Evolutionary conservation across 2,888 invertebrate species (phyloP).

Genomic region (Syritta pipiens): DNA sequence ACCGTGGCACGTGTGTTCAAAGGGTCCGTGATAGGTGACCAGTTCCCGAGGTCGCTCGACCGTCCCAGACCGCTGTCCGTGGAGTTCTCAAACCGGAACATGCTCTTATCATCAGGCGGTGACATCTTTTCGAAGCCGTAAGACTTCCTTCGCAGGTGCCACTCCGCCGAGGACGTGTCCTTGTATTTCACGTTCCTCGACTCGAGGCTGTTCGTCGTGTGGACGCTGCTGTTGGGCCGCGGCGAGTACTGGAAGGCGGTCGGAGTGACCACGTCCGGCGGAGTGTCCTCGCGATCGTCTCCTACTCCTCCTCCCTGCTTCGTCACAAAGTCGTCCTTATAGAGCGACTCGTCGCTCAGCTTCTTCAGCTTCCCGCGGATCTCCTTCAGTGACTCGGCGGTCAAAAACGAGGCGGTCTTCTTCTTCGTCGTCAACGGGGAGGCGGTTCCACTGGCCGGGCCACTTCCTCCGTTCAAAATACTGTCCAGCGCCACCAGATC

Average conservation of each 20-base stretch:
- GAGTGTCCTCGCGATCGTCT: constrained; percentile 47
- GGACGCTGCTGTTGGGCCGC: constrained; percentile 43
- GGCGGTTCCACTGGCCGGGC: constrained; percentile 21
- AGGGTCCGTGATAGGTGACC: constrained; percentile 76
- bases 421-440: constrained; percentile 72
- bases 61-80: constrained; percentile 89
- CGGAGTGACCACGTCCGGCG: constrained; percentile 35
- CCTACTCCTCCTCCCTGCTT: too few relatives aligned
- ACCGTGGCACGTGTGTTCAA: constrained; percentile 72
- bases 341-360: constrained; percentile 80
- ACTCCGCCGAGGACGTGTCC: constrained; percentile 81
- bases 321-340: constrained; percentile 77
- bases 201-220: constrained; percentile 76
- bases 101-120: constrained; percentile 76
- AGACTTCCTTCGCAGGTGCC: constrained; percentile 88
- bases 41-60: constrained; percentile 84
- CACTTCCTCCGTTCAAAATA: constrained; percentile 76
- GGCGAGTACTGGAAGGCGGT: constrained; percentile 51
- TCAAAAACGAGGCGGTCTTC: constrained; percentile 79
- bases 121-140: constrained; percentile 86
- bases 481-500: constrained; percentile 81
- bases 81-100: constrained; percentile 84
- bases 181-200: constrained; percentile 74
- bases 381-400: constrained; percentile 82
- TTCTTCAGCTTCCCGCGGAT: constrained; percentile 82